Conservation (phyloP, 2,888 invertebrate genomes). For the Phanerotoma sp. region DNA sequence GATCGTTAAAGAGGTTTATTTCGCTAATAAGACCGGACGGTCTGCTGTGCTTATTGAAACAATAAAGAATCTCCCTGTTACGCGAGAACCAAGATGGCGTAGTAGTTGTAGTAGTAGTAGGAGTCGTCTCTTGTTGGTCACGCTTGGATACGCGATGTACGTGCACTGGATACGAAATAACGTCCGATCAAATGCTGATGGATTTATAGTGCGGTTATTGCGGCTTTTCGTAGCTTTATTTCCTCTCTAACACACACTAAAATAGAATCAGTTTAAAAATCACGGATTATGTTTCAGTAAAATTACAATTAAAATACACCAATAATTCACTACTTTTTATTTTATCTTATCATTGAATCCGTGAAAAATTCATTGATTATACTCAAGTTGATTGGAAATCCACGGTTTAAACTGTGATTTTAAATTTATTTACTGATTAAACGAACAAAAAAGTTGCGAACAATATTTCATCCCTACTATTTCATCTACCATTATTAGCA, state of each 20-base stretch:
- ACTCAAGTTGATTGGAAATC: no score
- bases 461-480: no score
- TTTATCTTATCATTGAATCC: no score
- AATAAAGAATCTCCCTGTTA: conserved; percentile 54
- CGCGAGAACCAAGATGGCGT: conserved; percentile 20
- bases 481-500: no score
- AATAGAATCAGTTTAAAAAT: no score
- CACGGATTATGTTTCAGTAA: no score
- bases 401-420: no score
- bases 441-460: no score
- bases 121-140: conserved; percentile 40
- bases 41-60: conserved; percentile 57
- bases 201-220: conserved; percentile 54
- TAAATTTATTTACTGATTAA: no score
- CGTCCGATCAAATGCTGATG: conserved; percentile 47
- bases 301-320: no score
- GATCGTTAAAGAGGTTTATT: conserved; percentile 57
- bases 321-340: no score
- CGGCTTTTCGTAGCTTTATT: conserved; percentile 30
- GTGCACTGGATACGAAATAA: conserved; percentile 50
- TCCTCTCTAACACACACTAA: conserved; percentile 20
- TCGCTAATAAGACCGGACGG: conserved; percentile 57
- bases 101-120: conserved; percentile 5
- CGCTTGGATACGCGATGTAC: conserved; percentile 42
- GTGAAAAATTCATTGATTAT: no score